These are phyloP conservation scores for Orthonyx spaldingii DNA, from an alignment of 2,113 vertebrate species.

Conservation along the genomic window DNA sequence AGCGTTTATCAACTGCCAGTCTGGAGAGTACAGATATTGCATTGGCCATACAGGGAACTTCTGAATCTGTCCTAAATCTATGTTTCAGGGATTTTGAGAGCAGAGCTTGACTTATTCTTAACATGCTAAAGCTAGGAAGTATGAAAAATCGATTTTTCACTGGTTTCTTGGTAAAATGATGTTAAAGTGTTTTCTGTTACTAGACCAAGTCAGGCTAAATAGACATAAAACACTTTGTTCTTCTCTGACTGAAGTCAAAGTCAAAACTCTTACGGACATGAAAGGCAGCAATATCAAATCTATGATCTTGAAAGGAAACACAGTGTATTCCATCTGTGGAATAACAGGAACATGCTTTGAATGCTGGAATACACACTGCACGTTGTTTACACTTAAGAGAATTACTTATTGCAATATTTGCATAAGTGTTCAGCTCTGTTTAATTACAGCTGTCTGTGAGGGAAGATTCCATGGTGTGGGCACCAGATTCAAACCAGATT, in stretches of 20 bases:
- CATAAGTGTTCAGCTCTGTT: not conserved
- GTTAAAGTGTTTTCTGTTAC: not conserved
- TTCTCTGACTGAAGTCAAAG: not conserved
- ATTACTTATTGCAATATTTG: conserved; percentile 34
- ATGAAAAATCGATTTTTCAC: not conserved
- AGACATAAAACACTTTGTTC: not conserved
- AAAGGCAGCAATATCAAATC: conserved; percentile 6
- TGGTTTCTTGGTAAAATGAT: not conserved
- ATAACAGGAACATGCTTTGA: not conserved
- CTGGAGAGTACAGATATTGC: not conserved
- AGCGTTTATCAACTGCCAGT: not conserved
- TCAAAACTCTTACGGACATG: not conserved
- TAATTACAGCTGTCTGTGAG: conserved; percentile 19
- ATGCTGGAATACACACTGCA: not conserved
- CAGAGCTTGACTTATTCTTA: not conserved
- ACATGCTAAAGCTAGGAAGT: not conserved
- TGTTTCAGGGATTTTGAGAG: not conserved
- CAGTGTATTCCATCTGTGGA: not conserved
- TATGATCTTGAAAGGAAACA: not conserved
- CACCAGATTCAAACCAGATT: not conserved
- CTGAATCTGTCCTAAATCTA: not conserved
- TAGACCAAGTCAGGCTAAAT: not conserved
- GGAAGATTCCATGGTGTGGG: not conserved
- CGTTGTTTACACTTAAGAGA: not conserved
- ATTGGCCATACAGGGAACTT: not conserved